phyloP scores from a whole-genome alignment of 1,140 invertebrate species.

The Pomacea maculata region DNA sequence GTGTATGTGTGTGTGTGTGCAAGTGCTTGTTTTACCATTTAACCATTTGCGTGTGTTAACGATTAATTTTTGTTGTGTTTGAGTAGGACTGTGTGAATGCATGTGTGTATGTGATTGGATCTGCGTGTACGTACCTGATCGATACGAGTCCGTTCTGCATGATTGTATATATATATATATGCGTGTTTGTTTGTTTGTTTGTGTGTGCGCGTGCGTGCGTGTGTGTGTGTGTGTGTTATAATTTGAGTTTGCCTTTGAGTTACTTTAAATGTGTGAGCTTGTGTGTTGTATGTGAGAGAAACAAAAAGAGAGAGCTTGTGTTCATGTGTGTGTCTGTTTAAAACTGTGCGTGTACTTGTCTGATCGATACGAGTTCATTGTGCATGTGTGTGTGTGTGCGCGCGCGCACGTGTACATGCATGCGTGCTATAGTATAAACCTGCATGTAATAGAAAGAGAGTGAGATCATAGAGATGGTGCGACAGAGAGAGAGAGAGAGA shows the following conservation, averaged over 20 bases:
- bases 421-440: not conserved
- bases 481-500: constrained; percentile 3
- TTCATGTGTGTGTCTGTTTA: constrained; percentile 12
- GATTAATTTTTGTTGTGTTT: not conserved
- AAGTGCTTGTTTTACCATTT: not conserved
- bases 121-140: not conserved
- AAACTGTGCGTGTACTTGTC: not conserved
- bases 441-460: not conserved
- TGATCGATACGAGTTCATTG: not conserved
- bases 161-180: not conserved
- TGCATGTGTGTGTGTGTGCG: too few relatives aligned
- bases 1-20: constrained; percentile 21
- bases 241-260: not conserved
- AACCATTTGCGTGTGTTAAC: not conserved
- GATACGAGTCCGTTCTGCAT: not conserved
- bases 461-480: not conserved
- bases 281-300: not conserved
- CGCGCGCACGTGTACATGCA: not conserved
- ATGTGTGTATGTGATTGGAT: constrained; percentile 8
- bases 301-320: too few relatives aligned
- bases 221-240: too few relatives aligned
- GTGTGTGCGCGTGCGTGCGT: constrained; percentile 3
- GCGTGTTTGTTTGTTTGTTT: not conserved
- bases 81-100: constrained; percentile 4
- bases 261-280: not conserved